Evolutionary conservation across 2,797 vertebrate species (phyloP).

Genomic region (Coilia nasus): DNA sequence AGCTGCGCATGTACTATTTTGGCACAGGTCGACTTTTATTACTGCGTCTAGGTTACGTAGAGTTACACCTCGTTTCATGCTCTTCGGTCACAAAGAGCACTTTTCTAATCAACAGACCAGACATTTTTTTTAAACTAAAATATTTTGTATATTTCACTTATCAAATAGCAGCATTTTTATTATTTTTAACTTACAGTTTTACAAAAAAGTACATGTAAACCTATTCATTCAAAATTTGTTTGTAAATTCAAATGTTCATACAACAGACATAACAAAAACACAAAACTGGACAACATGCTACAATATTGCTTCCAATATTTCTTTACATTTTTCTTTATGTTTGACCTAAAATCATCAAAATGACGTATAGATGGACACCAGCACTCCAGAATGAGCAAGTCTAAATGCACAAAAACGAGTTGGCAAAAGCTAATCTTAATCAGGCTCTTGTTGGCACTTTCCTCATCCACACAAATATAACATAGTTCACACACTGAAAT

Average conservation of each 20-base stretch:
- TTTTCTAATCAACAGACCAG: slow-evolving; percentile 81
- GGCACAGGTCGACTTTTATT: slow-evolving; percentile 80
- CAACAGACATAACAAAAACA: slow-evolving; percentile 83
- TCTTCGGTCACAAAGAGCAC: slow-evolving; percentile 70
- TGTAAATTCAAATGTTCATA: slow-evolving; percentile 86
- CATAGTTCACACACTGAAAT: slow-evolving; percentile 84
- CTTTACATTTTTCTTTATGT: slow-evolving; percentile 86
- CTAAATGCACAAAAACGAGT: slow-evolving; percentile 85
- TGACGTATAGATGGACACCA: slow-evolving; percentile 85
- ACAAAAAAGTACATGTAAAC: slow-evolving; percentile 85
- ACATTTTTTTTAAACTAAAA: slow-evolving; percentile 83
- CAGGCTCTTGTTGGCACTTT: slow-evolving; percentile 84
- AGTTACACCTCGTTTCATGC: slow-evolving; percentile 80
- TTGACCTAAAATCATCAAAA: slow-evolving; percentile 78
- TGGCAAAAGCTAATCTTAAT: slow-evolving; percentile 84
- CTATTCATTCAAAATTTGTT: slow-evolving; percentile 85
- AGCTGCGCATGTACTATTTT: slow-evolving; percentile 82
- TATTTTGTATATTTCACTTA: slow-evolving; percentile 87
- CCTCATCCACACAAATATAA: slow-evolving; percentile 86
- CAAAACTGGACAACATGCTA: slow-evolving; percentile 87
- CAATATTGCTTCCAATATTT: slow-evolving; percentile 88
- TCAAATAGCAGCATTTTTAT: slow-evolving; percentile 86
- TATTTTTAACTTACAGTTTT: slow-evolving; percentile 75
- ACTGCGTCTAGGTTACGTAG: slow-evolving; percentile 81
- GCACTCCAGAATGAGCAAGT: slow-evolving; percentile 78